phyloP scores from a whole-genome alignment of 2,888 invertebrate genomes.

The Spodoptera picta region DNA sequence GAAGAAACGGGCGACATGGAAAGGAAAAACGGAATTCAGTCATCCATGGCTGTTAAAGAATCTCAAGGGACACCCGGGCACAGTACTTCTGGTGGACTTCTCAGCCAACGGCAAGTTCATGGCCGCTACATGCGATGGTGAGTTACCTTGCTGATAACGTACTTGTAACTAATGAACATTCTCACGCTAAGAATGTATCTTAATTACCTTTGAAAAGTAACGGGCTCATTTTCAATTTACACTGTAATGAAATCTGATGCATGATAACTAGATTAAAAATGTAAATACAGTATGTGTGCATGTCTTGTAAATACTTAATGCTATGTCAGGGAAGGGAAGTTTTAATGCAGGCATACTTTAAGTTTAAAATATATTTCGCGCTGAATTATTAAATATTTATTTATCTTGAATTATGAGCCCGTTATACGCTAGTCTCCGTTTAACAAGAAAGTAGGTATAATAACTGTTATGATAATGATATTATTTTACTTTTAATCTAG shows the following conservation, averaged over 20 bases:
- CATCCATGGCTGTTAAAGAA: slow-evolving; percentile 94
- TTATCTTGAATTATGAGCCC: slow-evolving; percentile 45
- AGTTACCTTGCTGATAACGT: slow-evolving; percentile 65
- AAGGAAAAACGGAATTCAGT: slow-evolving; percentile 87
- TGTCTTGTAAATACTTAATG: slow-evolving; percentile 34
- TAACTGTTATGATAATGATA: slow-evolving; percentile 12
- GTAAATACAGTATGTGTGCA: slow-evolving; percentile 30
- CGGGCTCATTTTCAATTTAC: slow-evolving; percentile 31
- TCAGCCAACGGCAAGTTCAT: slow-evolving; percentile 96
- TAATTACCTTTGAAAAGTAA: slow-evolving; percentile 31
- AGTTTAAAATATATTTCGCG: slow-evolving; percentile 14
- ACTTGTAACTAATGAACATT: slow-evolving; percentile 38
- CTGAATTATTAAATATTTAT: slow-evolving; percentile 40
- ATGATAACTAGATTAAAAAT: slow-evolving; percentile 16
- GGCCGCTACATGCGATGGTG: slow-evolving; percentile 95
- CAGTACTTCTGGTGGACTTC: slow-evolving; percentile 93
- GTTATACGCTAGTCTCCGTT: slow-evolving; percentile 40
- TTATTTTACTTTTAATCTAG: background rate
- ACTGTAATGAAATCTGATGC: slow-evolving; percentile 14
- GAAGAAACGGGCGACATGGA: slow-evolving; percentile 86
- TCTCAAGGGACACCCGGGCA: slow-evolving; percentile 94
- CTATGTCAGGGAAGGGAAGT: slow-evolving; percentile 9
- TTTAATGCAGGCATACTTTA: slow-evolving; percentile 28
- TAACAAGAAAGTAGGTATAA: slow-evolving; percentile 39
- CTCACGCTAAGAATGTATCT: slow-evolving; percentile 26